Evolutionary conservation across 2,797 vertebrate genomes (phyloP).

Genomic region (Gorsachius magnificus): DNA sequence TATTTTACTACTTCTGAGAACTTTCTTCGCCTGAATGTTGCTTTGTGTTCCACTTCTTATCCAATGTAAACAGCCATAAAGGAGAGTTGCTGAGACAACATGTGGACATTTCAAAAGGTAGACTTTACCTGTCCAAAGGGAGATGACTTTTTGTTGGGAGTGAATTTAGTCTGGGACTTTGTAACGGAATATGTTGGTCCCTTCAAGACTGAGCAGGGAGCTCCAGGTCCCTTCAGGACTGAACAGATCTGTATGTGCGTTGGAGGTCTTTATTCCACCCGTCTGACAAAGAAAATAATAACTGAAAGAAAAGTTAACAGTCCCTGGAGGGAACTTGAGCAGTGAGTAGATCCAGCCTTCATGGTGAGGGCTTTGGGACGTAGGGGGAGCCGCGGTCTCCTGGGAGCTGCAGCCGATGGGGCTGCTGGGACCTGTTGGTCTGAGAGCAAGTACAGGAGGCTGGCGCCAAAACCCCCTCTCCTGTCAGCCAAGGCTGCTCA

Average conservation of each 20-base stretch:
- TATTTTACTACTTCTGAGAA: constrained; percentile 70
- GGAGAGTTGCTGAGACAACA: constrained; percentile 55
- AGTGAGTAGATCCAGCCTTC: neutral
- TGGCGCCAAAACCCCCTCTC: neutral
- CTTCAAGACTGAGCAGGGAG: constrained; percentile 55
- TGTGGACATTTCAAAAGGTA: constrained; percentile 51
- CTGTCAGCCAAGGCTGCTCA: neutral
- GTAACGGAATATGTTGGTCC: constrained; percentile 53
- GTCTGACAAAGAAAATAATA: constrained; percentile 5
- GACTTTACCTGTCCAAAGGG: constrained; percentile 56
- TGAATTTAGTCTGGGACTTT: constrained; percentile 64
- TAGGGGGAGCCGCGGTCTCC: neutral
- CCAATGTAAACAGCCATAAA: constrained; percentile 60
- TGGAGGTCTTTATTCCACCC: constrained; percentile 12
- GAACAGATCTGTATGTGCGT: neutral
- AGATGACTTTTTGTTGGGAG: constrained; percentile 41
- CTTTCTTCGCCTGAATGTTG: constrained; percentile 49
- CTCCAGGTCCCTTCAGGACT: constrained; percentile 36
- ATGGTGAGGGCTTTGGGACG: neutral
- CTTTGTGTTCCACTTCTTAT: constrained; percentile 59
- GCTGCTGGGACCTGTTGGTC: neutral
- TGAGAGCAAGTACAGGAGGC: neutral
- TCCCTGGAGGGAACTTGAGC: neutral
- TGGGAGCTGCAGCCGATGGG: fast-evolving
- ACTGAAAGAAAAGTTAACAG: neutral